Evolutionary conservation across 2,113 vertebrate genomes (phyloP), one percentile per base, ranked within the genome.

Genomic region (Amphilophus citrinellus): DNA sequence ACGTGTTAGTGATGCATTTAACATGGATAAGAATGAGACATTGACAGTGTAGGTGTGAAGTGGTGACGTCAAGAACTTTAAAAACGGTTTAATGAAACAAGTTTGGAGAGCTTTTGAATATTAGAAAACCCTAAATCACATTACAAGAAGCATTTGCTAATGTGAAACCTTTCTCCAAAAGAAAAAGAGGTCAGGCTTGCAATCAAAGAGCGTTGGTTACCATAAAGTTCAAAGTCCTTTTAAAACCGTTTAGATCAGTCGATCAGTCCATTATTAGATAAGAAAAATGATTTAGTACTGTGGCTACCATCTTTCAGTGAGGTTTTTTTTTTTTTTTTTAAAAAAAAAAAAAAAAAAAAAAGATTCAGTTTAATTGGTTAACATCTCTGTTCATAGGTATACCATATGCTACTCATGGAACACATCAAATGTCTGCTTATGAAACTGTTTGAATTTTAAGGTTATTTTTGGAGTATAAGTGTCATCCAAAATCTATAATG

Each of bases 31-130:
- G 32, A 35, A 5, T 6, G 32, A 32, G 47, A 47, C 22, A 68
- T 30, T 42, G 37, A 61, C 13, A 44, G n/a, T 0, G 44, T 37
- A 39, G 1, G 0, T 0, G 32, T 17, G 58, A 47, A 50, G 39
- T 61, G 24, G 6, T 18, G 27, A 50, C 3, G 32, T 35, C 32
- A 35, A 35, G 27, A 30, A 30, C 27, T 30, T 30, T 30, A 30
- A 30, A 30, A 30, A 30, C 27, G 3, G 3, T 30, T 30, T 30
- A 30, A 30, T 30, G 27, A n/a, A n/a, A n/a, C n/a, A n/a, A 30
- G 27, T 30, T 30, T 30, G 27, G 27, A 30, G 27, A 30, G 27
- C 27, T 30, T 47, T 47, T 47, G 11, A 47, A 47, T 53, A 50
- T 32, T 71, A 20, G 10, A 53, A 71, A 53, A 7, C 20, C 1